Evolutionary conservation across 2,113 vertebrate species (phyloP).

Genomic region (Shinisaurus crocodilurus): DNA sequence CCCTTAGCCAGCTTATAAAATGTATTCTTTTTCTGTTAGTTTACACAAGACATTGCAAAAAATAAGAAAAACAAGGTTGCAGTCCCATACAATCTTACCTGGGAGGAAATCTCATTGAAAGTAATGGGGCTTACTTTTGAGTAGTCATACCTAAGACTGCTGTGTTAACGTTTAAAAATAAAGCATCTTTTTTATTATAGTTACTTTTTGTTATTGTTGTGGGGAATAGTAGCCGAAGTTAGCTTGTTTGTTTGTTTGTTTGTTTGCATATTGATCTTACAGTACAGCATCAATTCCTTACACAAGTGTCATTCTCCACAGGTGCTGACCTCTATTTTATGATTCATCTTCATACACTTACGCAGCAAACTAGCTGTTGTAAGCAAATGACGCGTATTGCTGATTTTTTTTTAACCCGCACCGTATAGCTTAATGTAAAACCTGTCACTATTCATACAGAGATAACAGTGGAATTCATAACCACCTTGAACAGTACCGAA

Average conservation of each 20-base stretch:
- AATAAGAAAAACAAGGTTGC: constrained; percentile 21
- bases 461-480: constrained; percentile 47
- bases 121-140: too few relatives aligned
- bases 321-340: constrained; percentile 63
- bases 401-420: constrained; percentile 60
- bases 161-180: neutral
- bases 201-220: constrained; percentile 63
- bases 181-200: constrained; percentile 58
- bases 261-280: constrained; percentile 51
- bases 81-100: too few relatives aligned
- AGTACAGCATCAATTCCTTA: constrained; percentile 26
- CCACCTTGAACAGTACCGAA: neutral
- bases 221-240: constrained; percentile 63
- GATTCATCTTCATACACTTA: constrained; percentile 68
- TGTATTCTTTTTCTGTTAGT: constrained; percentile 55
- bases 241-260: constrained; percentile 61
- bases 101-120: too few relatives aligned
- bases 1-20: constrained; percentile 53
- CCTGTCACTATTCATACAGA: constrained; percentile 69
- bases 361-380: constrained; percentile 65
- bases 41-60: constrained; percentile 40
- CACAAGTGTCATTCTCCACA: constrained; percentile 51
- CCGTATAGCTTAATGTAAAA: constrained; percentile 53
- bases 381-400: constrained; percentile 68
- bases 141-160: too few relatives aligned